These are phyloP conservation scores for Micrastur ruficollis DNA, from an alignment of 2,797 vertebrate genomes.

Conservation along the genomic window DNA sequence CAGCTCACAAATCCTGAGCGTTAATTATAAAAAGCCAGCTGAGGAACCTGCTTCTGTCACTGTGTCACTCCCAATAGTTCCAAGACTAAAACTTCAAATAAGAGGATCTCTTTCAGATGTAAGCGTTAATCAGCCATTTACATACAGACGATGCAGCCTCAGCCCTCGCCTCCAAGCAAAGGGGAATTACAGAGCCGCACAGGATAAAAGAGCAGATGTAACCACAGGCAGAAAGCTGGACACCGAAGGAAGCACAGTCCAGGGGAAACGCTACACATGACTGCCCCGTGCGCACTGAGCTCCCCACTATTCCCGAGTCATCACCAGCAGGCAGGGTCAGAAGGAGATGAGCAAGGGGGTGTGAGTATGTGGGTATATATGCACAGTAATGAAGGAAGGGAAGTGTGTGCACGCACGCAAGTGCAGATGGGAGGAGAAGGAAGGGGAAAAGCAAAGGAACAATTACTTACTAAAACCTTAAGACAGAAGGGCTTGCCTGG, in stretches of 20 bases:
- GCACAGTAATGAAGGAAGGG: not conserved
- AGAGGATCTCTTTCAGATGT: not conserved
- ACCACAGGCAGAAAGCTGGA: not conserved
- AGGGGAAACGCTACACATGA: fast-evolving
- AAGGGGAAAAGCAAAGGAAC: not conserved
- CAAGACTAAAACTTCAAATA: not conserved
- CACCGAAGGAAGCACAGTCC: not conserved
- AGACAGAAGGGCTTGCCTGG: not conserved
- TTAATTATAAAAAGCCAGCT: not conserved
- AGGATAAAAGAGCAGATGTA: not conserved
- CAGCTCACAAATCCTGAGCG: not conserved
- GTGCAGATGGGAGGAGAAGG: not conserved
- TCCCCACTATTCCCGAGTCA: not conserved
- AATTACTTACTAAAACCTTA: not conserved
- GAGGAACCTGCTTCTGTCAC: not conserved
- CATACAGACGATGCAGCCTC: not conserved
- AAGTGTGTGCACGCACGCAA: not conserved
- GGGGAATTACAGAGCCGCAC: too few relatives aligned
- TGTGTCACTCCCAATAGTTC: not conserved
- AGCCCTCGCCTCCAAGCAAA: not conserved
- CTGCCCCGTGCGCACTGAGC: fast-evolving
- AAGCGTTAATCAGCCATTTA: not conserved
- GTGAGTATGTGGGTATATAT: too few relatives aligned
- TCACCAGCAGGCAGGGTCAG: not conserved
- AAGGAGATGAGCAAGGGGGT: fast-evolving